Evolutionary conservation across 2,797 vertebrate species (phyloP).

Genomic region (Sebastes taczanowskii): DNA sequence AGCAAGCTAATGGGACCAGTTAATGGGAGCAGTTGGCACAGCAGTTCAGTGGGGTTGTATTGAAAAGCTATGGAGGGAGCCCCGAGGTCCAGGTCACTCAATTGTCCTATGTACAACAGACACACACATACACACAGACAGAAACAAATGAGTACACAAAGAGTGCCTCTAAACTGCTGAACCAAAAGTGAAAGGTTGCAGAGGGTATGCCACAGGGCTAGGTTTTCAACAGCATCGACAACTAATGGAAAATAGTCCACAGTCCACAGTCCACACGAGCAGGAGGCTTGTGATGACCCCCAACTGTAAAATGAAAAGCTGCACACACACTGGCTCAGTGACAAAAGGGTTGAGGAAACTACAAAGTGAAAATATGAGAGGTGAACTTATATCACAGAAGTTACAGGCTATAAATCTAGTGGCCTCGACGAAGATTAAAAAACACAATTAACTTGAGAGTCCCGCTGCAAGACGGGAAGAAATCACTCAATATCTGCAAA

Average conservation of each 20-base stretch:
- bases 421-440: not conserved
- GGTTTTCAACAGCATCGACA: constrained; percentile 28
- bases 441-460: not conserved
- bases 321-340: not conserved
- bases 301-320: not conserved
- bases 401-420: not conserved
- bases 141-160: constrained; percentile 53
- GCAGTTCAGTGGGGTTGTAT: constrained; percentile 30
- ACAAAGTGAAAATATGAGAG: not conserved
- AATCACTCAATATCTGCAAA: not conserved
- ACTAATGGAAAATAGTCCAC: constrained; percentile 22
- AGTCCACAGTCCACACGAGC: not conserved
- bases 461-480: not conserved
- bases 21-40: constrained; percentile 55
- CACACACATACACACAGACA: constrained; percentile 34
- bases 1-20: constrained; percentile 54
- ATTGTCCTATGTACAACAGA: constrained; percentile 56
- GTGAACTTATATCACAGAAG: not conserved
- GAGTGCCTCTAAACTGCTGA: constrained; percentile 51
- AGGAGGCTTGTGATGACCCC: constrained; percentile 9
- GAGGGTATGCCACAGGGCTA: constrained; percentile 33
- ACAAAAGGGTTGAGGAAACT: not conserved
- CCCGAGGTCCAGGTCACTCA: constrained; percentile 70
- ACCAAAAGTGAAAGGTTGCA: constrained; percentile 32
- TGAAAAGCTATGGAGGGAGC: constrained; percentile 56